Evolutionary conservation across 2,113 vertebrate genomes (phyloP).

Genomic region (Mastomys natalensis): DNA sequence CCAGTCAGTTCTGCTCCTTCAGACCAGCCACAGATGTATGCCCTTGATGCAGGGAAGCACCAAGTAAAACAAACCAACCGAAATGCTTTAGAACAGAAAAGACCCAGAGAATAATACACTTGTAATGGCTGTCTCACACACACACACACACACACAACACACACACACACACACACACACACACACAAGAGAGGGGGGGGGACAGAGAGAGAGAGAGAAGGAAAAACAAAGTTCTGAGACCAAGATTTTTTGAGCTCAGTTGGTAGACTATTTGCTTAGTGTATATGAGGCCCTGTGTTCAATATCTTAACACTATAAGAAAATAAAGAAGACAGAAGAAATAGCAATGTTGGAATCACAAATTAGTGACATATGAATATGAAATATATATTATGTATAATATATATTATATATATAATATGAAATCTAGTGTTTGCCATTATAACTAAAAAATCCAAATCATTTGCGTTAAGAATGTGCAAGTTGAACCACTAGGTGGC

Average conservation of each 20-base stretch:
- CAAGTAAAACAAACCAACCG: not conserved
- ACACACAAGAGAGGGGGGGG: too few relatives aligned
- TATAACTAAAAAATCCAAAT: not conserved
- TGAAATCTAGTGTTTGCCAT: not conserved
- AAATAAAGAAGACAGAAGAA: not conserved
- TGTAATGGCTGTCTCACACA: not conserved
- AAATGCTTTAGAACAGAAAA: not conserved
- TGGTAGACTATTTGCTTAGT: not conserved
- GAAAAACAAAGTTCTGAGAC: not conserved
- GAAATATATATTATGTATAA: too few relatives aligned
- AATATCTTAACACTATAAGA: too few relatives aligned
- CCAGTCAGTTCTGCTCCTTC: not conserved
- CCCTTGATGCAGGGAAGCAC: not conserved
- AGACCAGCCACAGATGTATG: not conserved
- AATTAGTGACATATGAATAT: not conserved
- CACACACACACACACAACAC: not conserved
- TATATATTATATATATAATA: too few relatives aligned
- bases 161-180: not conserved
- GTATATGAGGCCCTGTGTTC: not conserved
- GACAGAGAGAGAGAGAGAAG: not conserved
- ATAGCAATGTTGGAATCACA: not conserved
- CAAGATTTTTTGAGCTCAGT: not conserved
- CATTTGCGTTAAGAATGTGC: not conserved
- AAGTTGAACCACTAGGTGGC: slow-evolving; percentile 72
- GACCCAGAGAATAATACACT: not conserved